Percentiles rank a stretch among this genome's conserved stretches.
Evolutionary conservation across 2,113 vertebrate genomes (phyloP).

Genomic region (Chionomys nivalis): DNA sequence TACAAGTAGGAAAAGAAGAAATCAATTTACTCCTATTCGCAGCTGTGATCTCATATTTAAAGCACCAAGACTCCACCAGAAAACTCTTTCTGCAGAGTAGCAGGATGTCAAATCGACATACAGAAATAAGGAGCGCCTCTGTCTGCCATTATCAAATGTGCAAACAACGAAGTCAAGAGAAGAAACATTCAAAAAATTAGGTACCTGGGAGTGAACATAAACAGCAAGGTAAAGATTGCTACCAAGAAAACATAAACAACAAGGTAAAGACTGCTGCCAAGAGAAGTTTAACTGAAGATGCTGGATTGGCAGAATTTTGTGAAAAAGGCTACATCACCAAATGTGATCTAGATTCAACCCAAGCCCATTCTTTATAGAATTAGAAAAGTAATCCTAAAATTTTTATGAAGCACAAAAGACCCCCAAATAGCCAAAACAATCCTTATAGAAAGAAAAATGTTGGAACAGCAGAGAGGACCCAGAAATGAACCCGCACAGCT

Average conservation of each 20-base stretch:
- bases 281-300: neutral
- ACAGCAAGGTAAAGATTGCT: neutral
- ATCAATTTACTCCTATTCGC: neutral
- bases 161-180: neutral
- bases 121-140: neutral
- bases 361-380: neutral
- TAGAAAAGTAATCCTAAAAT: neutral
- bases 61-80: neutral
- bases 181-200: neutral
- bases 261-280: neutral
- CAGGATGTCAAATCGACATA: neutral
- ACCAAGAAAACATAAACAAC: neutral
- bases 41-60: neutral
- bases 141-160: too few relatives aligned
- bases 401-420: neutral
- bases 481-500: neutral
- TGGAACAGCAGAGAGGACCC: neutral
- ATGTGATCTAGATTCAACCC: neutral
- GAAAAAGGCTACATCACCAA: neutral
- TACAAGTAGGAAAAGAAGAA: neutral
- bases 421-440: neutral
- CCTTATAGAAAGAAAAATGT: neutral
- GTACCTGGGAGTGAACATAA: neutral
- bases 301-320: neutral
- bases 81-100: neutral